Conservation (phyloP, 92 coral and sea anemone species). For the Micromussa lordhowensis region DNA sequence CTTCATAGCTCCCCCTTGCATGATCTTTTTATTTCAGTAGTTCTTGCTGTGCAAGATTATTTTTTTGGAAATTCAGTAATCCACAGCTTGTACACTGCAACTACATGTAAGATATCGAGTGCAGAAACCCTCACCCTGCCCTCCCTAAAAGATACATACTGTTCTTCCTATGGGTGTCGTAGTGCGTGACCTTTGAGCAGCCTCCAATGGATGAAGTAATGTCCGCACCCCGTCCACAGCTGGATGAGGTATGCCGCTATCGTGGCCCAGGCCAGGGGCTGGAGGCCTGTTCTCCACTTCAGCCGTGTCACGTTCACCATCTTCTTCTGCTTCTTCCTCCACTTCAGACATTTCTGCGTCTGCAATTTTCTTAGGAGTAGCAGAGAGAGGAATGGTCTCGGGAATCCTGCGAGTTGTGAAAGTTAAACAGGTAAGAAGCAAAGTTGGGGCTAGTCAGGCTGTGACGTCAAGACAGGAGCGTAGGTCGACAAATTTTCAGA, state of each 20-base stretch:
- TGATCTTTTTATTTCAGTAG: no score
- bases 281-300: background rate
- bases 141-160: constrained; percentile 17
- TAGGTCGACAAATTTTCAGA: no score
- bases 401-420: constrained; percentile 3
- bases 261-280: background rate
- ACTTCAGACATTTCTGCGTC: constrained; percentile 26
- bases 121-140: background rate
- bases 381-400: constrained; percentile 25
- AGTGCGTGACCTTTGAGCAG: constrained; percentile 64
- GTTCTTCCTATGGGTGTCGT: constrained; percentile 28
- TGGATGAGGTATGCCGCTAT: constrained; percentile 14
- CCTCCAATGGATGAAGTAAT: constrained; percentile 73
- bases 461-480: no score
- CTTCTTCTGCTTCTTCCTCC: constrained; percentile 19
- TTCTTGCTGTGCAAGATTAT: no score
- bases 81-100: no score
- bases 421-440: background rate
- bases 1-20: no score
- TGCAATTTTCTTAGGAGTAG: constrained; percentile 23
- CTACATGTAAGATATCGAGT: background rate
- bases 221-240: constrained; percentile 34
- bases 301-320: background rate
- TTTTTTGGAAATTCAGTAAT: no score
- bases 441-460: background rate